These are phyloP conservation scores for Macquaria ambigua DNA, from an alignment of 2,113 vertebrate species.

Conservation along the genomic window DNA sequence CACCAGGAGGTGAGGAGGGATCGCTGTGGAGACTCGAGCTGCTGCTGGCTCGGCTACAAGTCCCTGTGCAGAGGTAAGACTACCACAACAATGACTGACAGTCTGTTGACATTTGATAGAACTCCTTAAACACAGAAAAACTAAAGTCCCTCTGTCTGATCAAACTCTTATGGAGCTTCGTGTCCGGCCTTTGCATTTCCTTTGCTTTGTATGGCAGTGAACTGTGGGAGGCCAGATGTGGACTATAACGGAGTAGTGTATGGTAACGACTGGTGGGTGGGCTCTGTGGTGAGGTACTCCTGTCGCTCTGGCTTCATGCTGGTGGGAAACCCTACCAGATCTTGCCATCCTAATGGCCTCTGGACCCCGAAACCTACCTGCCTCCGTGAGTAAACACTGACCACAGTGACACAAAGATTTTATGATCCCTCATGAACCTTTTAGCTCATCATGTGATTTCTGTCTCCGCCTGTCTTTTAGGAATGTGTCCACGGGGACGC, in stretches of 20 bases:
- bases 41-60: constrained; percentile 90
- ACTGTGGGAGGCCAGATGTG: constrained; percentile 87
- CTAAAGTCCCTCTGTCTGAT: not conserved
- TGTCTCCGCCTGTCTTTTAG: constrained; percentile 57
- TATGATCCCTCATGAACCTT: not conserved
- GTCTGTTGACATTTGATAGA: not conserved
- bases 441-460: not conserved
- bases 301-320: constrained; percentile 88
- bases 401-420: not conserved
- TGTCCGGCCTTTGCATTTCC: not conserved
- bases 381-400: constrained; percentile 82
- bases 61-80: constrained; percentile 87
- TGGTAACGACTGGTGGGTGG: constrained; percentile 90
- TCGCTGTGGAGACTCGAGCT: constrained; percentile 86
- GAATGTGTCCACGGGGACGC: constrained; percentile 84
- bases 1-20: constrained; percentile 88
- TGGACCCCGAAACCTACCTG: constrained; percentile 87
- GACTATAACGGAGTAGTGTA: constrained; percentile 82
- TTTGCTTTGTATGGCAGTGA: constrained; percentile 77
- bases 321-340: constrained; percentile 82
- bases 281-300: constrained; percentile 86
- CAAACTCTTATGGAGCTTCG: not conserved
- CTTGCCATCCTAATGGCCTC: constrained; percentile 83
- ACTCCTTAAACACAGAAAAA: not conserved
- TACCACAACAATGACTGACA: not conserved